These are phyloP conservation scores for Podabrus alpinus DNA, from an alignment of 2,888 invertebrate genomes.

Conservation along the genomic window DNA sequence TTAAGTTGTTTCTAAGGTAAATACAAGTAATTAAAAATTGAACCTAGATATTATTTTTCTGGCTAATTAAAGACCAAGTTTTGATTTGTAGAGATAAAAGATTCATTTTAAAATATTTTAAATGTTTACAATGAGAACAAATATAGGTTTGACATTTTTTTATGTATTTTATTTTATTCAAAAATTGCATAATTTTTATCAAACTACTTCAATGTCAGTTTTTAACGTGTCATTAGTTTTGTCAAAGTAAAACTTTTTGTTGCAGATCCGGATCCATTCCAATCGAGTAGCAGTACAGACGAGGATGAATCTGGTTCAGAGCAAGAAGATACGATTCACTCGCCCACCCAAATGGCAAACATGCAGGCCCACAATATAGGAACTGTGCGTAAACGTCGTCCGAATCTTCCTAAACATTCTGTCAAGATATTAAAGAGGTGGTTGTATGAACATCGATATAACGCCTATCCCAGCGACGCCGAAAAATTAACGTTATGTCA, in stretches of 20 bases:
- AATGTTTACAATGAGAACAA: slow-evolving; percentile 3
- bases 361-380: slow-evolving; percentile 42
- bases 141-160: slow-evolving; percentile 4
- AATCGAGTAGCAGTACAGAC: slow-evolving; percentile 72
- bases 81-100: not conserved
- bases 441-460: slow-evolving; percentile 93
- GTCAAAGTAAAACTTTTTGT: not conserved
- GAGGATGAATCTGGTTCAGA: slow-evolving; percentile 64
- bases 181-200: not conserved
- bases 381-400: slow-evolving; percentile 78
- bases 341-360: slow-evolving; percentile 41
- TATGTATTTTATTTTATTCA: not conserved
- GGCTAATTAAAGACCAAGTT: not conserved
- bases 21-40: not conserved
- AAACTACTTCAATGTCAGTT: not conserved
- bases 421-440: slow-evolving; percentile 90
- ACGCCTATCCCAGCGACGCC: slow-evolving; percentile 92
- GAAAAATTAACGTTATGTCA: slow-evolving; percentile 86
- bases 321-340: slow-evolving; percentile 46
- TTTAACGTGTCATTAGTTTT: not conserved
- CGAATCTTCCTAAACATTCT: slow-evolving; percentile 90
- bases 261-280: slow-evolving; percentile 67
- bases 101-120: not conserved
- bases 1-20: not conserved
- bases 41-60: not conserved